A percentile compares a stretch with the other conserved stretches of the same genome.
These are phyloP conservation scores for Electrona antarctica DNA, from an alignment of 2,113 vertebrate species.

Conservation along the genomic window DNA sequence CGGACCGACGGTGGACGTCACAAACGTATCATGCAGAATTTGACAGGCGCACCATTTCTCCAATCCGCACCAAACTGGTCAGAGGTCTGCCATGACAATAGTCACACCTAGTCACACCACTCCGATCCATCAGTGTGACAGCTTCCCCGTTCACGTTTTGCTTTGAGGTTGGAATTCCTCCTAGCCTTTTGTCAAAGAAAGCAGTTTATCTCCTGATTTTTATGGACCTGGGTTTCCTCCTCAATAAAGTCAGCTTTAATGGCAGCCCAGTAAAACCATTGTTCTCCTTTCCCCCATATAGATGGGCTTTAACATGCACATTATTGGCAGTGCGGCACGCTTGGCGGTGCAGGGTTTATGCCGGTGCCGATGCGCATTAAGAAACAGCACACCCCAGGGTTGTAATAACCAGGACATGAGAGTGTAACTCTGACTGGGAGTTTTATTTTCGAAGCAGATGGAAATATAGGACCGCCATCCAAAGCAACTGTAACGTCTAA, in stretches of 20 bases:
- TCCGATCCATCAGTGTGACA: no score
- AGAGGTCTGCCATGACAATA: no score
- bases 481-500: not conserved
- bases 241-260: constrained; percentile 57
- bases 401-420: constrained; percentile 27
- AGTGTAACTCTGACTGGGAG: not conserved
- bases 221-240: constrained; percentile 28
- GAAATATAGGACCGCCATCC: not conserved
- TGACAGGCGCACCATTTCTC: no score
- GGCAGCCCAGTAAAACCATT: constrained; percentile 35
- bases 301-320: constrained; percentile 40
- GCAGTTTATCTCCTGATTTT: constrained; percentile 52
- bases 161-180: constrained; percentile 58
- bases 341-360: not conserved
- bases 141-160: not conserved
- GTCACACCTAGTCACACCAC: no score
- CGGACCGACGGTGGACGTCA: no score
- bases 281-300: constrained; percentile 29
- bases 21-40: no score
- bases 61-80: no score
- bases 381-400: constrained; percentile 32
- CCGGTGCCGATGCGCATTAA: constrained; percentile 28
- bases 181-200: constrained; percentile 50
- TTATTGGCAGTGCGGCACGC: constrained; percentile 30
- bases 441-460: constrained; percentile 18